Base-by-base conservation (phyloP, 2,888 invertebrate genomes). In the Lasioglossum marginatum region DNA sequence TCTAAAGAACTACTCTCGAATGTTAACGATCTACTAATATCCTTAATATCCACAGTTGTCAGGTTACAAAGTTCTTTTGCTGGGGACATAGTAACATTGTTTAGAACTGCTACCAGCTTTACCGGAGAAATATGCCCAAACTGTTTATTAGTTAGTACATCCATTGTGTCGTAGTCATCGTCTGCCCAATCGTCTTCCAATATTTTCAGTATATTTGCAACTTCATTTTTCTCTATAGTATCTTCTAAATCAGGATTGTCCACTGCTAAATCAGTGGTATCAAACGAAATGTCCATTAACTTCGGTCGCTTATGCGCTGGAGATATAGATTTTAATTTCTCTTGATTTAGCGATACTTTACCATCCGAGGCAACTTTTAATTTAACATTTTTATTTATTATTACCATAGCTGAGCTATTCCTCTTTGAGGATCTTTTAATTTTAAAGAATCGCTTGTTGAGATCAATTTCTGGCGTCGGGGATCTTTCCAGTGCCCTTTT, bases 1-100 rank as follows among this genome's bases (percentile, higher is more conserved):
- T 91, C 83, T 16, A 82, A 81, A 68, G 70, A 70, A 86, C 79
- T 77, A 90, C 90, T 88, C 77, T 89, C 83, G 43, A 80, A 85
- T 82, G 83, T 60, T 77, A 76, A 77, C 71, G 77, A 89, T 34
- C 48, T 79, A 77, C 85, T 82, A 66, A 85, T 93, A 81, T 95
- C 95, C 87, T 95, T 94, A n/a, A 96, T 96, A 79, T 96, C 96
- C 94, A 96, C 95, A 12, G 95, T 95, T 0, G 96, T 95, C 95
- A 96, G 96, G 87, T 95, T 95, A 87, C 95, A 95, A 90, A 96
- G 95, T 89, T 96, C 96, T 52, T 96, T 96, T 12, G 96, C 96
- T 5, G 96, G 96, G 4, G 96, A 96, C 92, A 96, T 92, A 16
- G 90, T 88, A 3, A 91, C 52, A 63, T 91, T 86, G 27, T 70